Base-by-base conservation (phyloP, 2,797 vertebrate genomes). In the Buceros bicornis region DNA sequence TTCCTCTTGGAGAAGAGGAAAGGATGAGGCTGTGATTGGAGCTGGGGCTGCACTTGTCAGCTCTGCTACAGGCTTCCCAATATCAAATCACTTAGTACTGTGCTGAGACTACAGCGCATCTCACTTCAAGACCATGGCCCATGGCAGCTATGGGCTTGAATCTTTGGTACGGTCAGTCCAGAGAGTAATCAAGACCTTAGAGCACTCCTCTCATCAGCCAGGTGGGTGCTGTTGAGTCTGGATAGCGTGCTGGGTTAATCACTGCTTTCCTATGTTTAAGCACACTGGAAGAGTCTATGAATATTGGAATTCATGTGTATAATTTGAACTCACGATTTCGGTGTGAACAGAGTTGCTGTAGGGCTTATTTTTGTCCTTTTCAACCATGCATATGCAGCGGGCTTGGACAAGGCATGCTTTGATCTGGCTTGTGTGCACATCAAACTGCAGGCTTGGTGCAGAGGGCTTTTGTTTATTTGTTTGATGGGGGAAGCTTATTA, bases 361-460 rank as follows among this genome's bases (percentile, higher is more conserved):
- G 69, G 69, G 73, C n/a, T 53, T 74, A 18, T 57, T 89, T 95
- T 83, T 81, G 69, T 78, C 57, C 43, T 89, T 95, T 89, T 53
- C 61, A 58, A 5, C 13, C 40, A n/a, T 20, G 62, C 31, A 19
- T 48, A 13, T 33, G n/a, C 37, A 69, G 70, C 37, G 61, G 80
- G 22, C 33, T 37, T 87, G 78, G 67, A 56, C 8, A n/a, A 82
- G 53, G 50, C 65, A 57, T 7, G 13, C 89, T 95, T 95, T 92
- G 61, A 85, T 92, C 61, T 91, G 21, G 42, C 19, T 47, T 77
- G 67, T 71, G 26, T 37, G 48, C 50, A 56, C 29, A 67, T 94
- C 43, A 89, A 87, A 80, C 69, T 42, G 18, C 48, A 50, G 48
- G 19, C 64, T 87, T 61, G 56, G 45, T 73, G 60, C 42, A 56